Evolutionary conservation across 2,113 vertebrate genomes (phyloP).

Genomic region (Callipepla californica): DNA sequence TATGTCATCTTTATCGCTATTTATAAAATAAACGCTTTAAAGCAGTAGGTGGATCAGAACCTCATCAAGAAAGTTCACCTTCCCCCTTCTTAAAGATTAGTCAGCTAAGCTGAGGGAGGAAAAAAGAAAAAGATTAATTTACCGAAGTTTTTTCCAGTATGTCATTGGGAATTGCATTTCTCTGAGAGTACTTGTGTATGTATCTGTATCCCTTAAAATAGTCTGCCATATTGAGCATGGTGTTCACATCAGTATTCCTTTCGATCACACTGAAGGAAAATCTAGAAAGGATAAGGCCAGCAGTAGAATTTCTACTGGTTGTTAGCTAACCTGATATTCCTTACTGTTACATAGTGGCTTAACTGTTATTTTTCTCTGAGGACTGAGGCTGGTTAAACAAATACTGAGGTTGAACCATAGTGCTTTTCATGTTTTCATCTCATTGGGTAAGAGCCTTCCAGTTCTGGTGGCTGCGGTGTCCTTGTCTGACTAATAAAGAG

Average conservation of each 20-base stretch:
- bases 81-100: not conserved
- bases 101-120: not conserved
- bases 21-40: not conserved
- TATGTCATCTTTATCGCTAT: not conserved
- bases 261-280: not conserved
- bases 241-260: not conserved
- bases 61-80: not conserved
- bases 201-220: not conserved
- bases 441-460: constrained; percentile 18
- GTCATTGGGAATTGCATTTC: not conserved
- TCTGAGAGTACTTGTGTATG: not conserved
- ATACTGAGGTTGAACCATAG: not conserved
- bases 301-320: not conserved
- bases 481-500: constrained; percentile 51
- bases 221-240: not conserved
- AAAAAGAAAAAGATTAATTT: not conserved
- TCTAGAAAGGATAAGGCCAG: not conserved
- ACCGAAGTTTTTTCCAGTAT: not conserved
- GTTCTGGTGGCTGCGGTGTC: not conserved
- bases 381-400: not conserved
- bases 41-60: not conserved
- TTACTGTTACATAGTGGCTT: not conserved
- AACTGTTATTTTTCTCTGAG: not conserved
- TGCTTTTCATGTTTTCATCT: not conserved
- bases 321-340: not conserved